Evolutionary conservation across 2,888 invertebrate species (phyloP).

Genomic region (Microplitis manilae): DNA sequence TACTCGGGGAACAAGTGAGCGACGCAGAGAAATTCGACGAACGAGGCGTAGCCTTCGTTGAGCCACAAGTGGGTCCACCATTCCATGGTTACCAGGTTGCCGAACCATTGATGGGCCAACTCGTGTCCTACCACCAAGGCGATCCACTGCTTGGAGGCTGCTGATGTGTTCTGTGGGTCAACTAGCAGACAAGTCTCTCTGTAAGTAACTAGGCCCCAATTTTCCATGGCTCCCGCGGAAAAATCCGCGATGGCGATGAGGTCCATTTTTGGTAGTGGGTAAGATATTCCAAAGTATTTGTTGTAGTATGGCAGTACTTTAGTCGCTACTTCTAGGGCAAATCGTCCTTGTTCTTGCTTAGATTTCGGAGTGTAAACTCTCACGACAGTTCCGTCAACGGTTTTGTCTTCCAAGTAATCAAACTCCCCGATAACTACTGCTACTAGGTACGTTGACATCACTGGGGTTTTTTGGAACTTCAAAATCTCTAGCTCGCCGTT

Average conservation of each 20-base stretch:
- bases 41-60: conserved; percentile 96
- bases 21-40: conserved; percentile 95
- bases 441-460: conserved; percentile 96
- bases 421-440: conserved; percentile 96
- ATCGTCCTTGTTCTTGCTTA: conserved; percentile 92
- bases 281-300: conserved; percentile 94
- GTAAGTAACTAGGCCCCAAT: conserved; percentile 86
- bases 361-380: conserved; percentile 91
- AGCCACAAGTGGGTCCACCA: conserved; percentile 99
- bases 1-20: conserved; percentile 94
- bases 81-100: conserved; percentile 96
- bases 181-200: conserved; percentile 92
- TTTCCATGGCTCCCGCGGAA: conserved; percentile 97
- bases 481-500: conserved; percentile 73
- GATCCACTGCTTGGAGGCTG: conserved; percentile 87
- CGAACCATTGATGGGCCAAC: conserved; percentile 98
- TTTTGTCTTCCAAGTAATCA: conserved; percentile 90
- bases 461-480: conserved; percentile 87
- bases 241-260: conserved; percentile 97
- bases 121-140: conserved; percentile 94
- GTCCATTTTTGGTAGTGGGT: conserved; percentile 97
- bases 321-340: conserved; percentile 93
- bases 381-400: conserved; percentile 86
- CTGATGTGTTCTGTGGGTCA: conserved; percentile 91
- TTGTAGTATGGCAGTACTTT: conserved; percentile 95